Evolutionary conservation across 2,113 vertebrate genomes (phyloP).

Genomic region (Rhinolophus sinicus): DNA sequence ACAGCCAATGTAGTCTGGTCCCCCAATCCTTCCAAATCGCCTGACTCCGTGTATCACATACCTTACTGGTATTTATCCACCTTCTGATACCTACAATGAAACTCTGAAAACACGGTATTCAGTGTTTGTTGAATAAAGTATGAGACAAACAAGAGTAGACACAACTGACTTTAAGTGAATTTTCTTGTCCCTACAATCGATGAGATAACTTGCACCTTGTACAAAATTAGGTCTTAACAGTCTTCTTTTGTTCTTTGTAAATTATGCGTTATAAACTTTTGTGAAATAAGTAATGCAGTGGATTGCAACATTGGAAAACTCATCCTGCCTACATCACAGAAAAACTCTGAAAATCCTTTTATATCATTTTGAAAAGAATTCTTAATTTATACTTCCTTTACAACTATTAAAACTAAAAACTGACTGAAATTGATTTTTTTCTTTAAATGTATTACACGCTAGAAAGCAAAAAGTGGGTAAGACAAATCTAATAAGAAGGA

Average conservation of each 20-base stretch:
- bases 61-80: neutral
- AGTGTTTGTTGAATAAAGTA: neutral
- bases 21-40: neutral
- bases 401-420: neutral
- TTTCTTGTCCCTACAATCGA: neutral
- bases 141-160: neutral
- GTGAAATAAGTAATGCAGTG: neutral
- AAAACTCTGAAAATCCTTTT: neutral
- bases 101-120: neutral
- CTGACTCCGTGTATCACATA: no score
- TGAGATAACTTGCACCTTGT: neutral
- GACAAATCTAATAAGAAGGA: neutral
- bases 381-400: neutral
- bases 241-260: neutral
- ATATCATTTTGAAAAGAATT: neutral
- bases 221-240: neutral
- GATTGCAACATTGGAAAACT: neutral
- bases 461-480: neutral
- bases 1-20: rapidly evolving
- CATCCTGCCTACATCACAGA: neutral
- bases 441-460: neutral
- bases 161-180: neutral
- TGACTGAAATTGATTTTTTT: neutral
- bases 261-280: neutral
- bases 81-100: neutral